Conservation (phyloP, 2,888 invertebrate species). For the Timandra comae region DNA sequence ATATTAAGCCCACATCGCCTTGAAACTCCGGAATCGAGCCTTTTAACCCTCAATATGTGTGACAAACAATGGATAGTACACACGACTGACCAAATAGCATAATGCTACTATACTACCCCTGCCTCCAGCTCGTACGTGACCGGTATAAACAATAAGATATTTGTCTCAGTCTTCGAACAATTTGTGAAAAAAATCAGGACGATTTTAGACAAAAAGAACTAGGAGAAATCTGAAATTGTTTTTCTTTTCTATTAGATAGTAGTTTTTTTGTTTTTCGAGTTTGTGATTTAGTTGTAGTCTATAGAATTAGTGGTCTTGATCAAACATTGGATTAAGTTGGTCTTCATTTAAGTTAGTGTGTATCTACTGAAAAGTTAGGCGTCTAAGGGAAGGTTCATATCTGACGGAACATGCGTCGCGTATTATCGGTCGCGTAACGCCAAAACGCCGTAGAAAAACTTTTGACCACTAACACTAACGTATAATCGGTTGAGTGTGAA, state of each 20-base stretch:
- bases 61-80: constrained; percentile 32
- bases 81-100: constrained; percentile 18
- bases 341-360: no score
- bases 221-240: background rate
- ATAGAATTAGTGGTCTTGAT: no score
- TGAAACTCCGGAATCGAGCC: constrained; percentile 6
- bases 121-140: constrained; percentile 29
- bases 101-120: constrained; percentile 7
- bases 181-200: constrained; percentile 25
- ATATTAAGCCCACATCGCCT: constrained; percentile 4
- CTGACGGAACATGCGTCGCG: no score
- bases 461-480: no score
- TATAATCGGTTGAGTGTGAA: no score
- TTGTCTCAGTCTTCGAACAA: constrained; percentile 27
- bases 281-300: no score
- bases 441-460: no score
- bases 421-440: no score
- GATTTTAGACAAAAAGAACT: constrained; percentile 12
- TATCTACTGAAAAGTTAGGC: no score
- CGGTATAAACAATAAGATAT: constrained; percentile 25
- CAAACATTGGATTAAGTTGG: no score
- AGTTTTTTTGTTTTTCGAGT: no score
- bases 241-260: background rate
- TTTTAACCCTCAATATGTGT: constrained; percentile 20
- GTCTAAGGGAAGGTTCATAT: no score